Percentiles rank a stretch among this genome's conserved stretches.
These are phyloP conservation scores for Knipowitschia caucasica DNA, from an alignment of 2,797 vertebrate genomes.

Conservation along the genomic window DNA sequence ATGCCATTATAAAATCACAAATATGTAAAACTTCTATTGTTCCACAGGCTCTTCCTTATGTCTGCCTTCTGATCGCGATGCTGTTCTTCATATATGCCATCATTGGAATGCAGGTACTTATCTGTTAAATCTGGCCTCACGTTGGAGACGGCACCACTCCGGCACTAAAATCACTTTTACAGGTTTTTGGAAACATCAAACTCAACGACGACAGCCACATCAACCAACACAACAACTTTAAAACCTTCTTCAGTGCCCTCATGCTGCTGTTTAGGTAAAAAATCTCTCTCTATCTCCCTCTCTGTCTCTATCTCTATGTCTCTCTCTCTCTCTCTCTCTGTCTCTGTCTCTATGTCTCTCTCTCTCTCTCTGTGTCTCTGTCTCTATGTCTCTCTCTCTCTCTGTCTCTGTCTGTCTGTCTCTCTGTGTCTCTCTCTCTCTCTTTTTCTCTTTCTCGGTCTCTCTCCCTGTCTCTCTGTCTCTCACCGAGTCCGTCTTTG, in stretches of 20 bases:
- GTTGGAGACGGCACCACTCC: not conserved
- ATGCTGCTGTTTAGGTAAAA: conserved; percentile 96
- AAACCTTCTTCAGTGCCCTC: conserved; percentile 91
- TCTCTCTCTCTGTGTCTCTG: too few species aligned
- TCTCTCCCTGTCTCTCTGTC: too few species aligned
- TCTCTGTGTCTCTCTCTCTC: too few species aligned
- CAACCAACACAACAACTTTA: conserved; percentile 98
- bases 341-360: too few species aligned
- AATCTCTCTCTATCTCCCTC: too few species aligned
- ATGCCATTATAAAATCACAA: too few species aligned
- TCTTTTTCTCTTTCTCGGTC: too few species aligned
- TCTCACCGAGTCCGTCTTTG: too few species aligned
- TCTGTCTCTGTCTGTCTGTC: too few species aligned
- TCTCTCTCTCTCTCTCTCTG: too few species aligned
- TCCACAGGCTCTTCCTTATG: conserved; percentile 93
- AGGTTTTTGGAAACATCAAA: conserved; percentile 98
- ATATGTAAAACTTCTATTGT: conserved; percentile 39
- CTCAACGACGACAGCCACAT: conserved; percentile 97
- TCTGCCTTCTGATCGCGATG: conserved; percentile 98
- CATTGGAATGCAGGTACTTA: conserved; percentile 95
- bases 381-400: too few species aligned
- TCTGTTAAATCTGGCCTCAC: not conserved
- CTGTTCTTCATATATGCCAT: conserved; percentile 99
- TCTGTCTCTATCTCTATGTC: too few species aligned
- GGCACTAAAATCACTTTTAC: conserved; percentile 14